phyloP scores from a whole-genome alignment of 2,888 invertebrate genomes.

The Parapristionchus giblindavisi region DNA sequence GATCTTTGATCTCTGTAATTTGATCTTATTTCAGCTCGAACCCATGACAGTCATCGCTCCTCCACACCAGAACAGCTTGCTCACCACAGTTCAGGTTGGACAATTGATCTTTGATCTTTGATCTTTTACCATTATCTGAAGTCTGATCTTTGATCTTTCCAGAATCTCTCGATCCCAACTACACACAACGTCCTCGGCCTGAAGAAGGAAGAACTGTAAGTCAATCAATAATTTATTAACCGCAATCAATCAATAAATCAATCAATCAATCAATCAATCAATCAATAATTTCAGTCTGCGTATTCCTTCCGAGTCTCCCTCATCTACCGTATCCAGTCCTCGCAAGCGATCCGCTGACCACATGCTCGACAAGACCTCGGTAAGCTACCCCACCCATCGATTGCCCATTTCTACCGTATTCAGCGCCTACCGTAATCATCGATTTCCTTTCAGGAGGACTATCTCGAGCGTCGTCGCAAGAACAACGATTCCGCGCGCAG shows the following conservation, averaged over 20 bases:
- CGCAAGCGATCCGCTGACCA: constrained; percentile 1
- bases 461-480: constrained; percentile 35
- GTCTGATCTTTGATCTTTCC: not conserved
- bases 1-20: constrained; percentile 24
- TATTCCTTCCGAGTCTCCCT: constrained; percentile 34
- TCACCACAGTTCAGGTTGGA: constrained; percentile 13
- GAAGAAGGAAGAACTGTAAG: constrained; percentile 28
- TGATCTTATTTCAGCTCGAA: not conserved
- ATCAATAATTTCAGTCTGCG: not conserved
- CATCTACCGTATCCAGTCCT: constrained; percentile 34
- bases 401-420: not conserved
- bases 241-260: not conserved
- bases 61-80: constrained; percentile 9
- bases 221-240: not conserved
- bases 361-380: constrained; percentile 32
- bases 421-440: not conserved
- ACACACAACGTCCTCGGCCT: not conserved
- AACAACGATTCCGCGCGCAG: constrained; percentile 38
- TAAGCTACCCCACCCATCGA: not conserved
- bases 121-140: not conserved
- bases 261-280: not conserved
- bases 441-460: constrained; percentile 19
- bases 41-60: constrained; percentile 14
- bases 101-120: too few relatives aligned
- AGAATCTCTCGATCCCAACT: constrained; percentile 5